A percentile compares a stretch with the other conserved stretches of the same genome.
Evolutionary conservation across 2,888 invertebrate genomes (phyloP).

Genomic region (Seira sanloemensis): DNA sequence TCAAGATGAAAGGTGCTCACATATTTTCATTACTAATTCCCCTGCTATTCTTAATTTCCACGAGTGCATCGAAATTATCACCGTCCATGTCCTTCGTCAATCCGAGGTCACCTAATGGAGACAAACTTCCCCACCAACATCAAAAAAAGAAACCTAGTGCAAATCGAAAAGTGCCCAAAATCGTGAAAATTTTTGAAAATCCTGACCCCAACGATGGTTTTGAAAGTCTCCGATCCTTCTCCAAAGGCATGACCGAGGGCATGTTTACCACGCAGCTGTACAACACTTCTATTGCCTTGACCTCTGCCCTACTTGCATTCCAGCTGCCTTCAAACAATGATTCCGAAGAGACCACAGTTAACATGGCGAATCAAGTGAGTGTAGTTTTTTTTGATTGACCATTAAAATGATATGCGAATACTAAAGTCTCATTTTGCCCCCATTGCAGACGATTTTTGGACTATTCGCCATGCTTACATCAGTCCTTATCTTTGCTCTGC

Average conservation of each 20-base stretch:
- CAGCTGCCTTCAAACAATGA: constrained; percentile 35
- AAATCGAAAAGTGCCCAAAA: constrained; percentile 19
- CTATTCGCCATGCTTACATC: constrained; percentile 52
- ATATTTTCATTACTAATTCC: too few relatives aligned
- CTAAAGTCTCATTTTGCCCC: neutral
- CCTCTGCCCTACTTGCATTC: constrained; percentile 46
- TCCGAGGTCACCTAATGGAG: neutral
- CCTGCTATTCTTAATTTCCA: too few relatives aligned
- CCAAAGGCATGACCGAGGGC: constrained; percentile 31
- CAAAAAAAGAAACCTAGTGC: neutral
- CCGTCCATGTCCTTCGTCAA: neutral
- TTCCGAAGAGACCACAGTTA: constrained; percentile 48
- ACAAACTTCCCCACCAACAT: neutral
- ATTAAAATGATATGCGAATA: neutral
- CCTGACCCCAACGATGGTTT: constrained; percentile 51
- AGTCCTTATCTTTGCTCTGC: constrained; percentile 51
- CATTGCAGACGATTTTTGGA: constrained; percentile 50
- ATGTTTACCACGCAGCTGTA: constrained; percentile 34
- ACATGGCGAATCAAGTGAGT: constrained; percentile 67
- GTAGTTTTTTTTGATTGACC: neutral
- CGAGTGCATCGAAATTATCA: neutral
- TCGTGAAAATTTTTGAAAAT: constrained; percentile 49
- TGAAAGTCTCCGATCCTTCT: constrained; percentile 55
- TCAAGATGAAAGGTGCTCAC: too few relatives aligned
- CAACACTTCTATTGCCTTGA: constrained; percentile 65